These are phyloP conservation scores for Vultur gryphus DNA, from an alignment of 2,797 vertebrate genomes.

Conservation along the genomic window DNA sequence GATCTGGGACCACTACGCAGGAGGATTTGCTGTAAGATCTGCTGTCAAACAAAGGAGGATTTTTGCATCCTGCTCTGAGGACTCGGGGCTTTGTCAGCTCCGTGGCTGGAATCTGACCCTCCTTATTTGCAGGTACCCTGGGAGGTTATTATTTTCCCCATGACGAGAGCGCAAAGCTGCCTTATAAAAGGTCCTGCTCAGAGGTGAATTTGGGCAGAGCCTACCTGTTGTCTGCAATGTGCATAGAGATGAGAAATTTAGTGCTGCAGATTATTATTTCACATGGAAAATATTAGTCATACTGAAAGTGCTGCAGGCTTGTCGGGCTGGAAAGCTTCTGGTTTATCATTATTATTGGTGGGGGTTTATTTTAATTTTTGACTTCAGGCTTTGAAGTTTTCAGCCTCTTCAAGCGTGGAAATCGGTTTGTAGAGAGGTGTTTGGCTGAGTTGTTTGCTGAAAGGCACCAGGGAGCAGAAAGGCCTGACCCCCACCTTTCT, in stretches of 20 bases:
- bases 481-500: background rate
- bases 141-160: background rate
- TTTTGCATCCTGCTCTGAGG: background rate
- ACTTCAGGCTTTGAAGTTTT: conserved; percentile 31
- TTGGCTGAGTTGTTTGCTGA: background rate
- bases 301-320: conserved; percentile 4
- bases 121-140: background rate
- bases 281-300: conserved; percentile 21
- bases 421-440: background rate
- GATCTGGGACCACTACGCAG: background rate
- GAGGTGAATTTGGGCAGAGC: background rate
- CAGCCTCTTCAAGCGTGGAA: background rate
- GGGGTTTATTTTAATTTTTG: background rate
- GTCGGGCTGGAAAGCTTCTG: background rate
- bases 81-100: background rate
- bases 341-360: background rate
- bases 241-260: background rate
- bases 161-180: background rate
- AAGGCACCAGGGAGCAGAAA: background rate
- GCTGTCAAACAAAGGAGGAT: background rate
- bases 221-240: background rate
- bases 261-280: background rate
- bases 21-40: background rate
- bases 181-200: background rate
- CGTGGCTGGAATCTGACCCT: background rate